Base-by-base conservation (phyloP, 2,797 vertebrate species). In the Alosa sapidissima region DNA sequence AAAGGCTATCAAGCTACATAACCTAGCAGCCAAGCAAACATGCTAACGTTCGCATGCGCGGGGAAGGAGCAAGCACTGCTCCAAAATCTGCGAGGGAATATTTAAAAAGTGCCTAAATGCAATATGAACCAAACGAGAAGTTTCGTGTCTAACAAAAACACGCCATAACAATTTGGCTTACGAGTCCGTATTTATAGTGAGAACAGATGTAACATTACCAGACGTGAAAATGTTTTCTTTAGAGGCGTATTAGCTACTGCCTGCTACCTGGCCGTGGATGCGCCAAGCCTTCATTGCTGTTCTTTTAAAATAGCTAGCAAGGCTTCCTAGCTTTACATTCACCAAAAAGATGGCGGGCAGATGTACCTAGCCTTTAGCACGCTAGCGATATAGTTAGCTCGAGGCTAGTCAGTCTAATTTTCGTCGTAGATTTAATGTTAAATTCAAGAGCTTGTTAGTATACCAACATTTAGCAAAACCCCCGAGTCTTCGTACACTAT, bases 291-390 rank as follows among this genome's bases (percentile, higher is more conserved):
- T 78, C 72, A 1, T 19, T 78, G 72, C 72, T 45, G 72, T 78
- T 78, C 72, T 47, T 45, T 78, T 78, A 21, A 78, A 78, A 78
- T 21, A 41, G 41, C 24, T 60, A 75, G 33, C 24, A 14, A 52
- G 14, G 86, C 84, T 84, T 81, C 65, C 62, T 83, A 81, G 68
- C 91, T 47, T 88, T 88, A 88, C 90, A 89, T 92, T 89, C 91
- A 91, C 89, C 87, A 89, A 91, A 94, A 96, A 96, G 95, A 96
- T 96, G 96, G 96, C 96, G 96, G 94, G 96, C 95, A 91, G 91
- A 88, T 78, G 72, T 45, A 78, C 72, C 16, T 78, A 78, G 72
- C 72, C 90, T 85, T 58, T n/a, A 88, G 85, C 88, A 81, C 84
- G 84, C 83, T 87, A 85, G 85, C 85, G 33, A 83, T 78, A 78